Conservation (phyloP, 2,797 vertebrate species). For the Lithobates pipiens region DNA sequence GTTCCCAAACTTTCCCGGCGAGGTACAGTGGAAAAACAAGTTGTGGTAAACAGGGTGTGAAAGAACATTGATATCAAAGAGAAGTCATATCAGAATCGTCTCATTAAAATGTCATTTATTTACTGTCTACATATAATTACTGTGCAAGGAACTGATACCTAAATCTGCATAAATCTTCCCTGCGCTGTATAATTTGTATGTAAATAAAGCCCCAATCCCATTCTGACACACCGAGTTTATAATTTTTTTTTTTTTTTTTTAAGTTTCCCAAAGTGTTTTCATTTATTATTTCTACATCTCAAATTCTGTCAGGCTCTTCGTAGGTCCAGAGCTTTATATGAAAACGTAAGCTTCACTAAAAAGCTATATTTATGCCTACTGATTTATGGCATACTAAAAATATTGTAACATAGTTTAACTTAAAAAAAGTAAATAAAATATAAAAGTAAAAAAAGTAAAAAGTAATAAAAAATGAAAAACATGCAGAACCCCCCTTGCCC, state of each 20-base stretch:
- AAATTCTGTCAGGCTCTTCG: slow-evolving; percentile 3
- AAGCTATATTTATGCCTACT: too few species aligned
- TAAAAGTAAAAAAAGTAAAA: too few species aligned
- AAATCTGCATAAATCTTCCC: slow-evolving; percentile 53
- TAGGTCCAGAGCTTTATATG: neutral
- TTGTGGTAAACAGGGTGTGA: slow-evolving; percentile 10
- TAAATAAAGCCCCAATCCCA: slow-evolving; percentile 42
- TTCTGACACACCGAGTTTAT: neutral
- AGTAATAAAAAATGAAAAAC: too few species aligned
- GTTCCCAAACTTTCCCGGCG: neutral
- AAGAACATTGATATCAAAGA: slow-evolving; percentile 26
- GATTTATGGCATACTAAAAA: too few species aligned
- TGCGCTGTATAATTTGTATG: slow-evolving; percentile 52
- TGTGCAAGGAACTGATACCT: slow-evolving; percentile 16
- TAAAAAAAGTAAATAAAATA: too few species aligned
- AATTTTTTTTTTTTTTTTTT: neutral
- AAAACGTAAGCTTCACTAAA: neutral
- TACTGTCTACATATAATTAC: slow-evolving; percentile 53
- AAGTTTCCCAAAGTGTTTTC: neutral
- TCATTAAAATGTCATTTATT: slow-evolving; percentile 52
- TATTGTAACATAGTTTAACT: too few species aligned
- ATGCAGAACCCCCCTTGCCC: too few species aligned
- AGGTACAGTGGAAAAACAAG: neutral
- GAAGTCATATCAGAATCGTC: slow-evolving; percentile 14
- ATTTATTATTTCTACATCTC: slow-evolving; percentile 29